phyloP scores from a whole-genome alignment of 2,888 invertebrate genomes.

The Portevinia maculata region DNA sequence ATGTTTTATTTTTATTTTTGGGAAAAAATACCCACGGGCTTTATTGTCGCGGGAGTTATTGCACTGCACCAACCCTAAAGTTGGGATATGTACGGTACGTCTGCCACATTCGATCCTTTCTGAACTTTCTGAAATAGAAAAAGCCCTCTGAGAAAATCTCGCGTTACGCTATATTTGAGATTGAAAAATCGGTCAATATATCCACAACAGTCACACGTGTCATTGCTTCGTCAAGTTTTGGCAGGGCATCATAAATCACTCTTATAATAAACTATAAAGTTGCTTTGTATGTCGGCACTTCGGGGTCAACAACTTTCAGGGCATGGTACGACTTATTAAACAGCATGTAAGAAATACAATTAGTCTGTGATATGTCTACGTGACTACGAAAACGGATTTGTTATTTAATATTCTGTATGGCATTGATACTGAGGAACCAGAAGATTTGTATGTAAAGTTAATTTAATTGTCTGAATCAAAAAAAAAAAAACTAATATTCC shows the following conservation, averaged over 20 bases:
- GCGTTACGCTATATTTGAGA: not conserved
- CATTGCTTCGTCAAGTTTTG: constrained; percentile 15
- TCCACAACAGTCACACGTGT: not conserved
- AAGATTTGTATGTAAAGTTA: not conserved
- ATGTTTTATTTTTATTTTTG: too few species aligned
- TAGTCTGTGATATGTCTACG: not conserved
- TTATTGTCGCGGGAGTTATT: too few species aligned
- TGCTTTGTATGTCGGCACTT: not conserved
- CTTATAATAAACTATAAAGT: constrained; percentile 12
- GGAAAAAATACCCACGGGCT: too few species aligned
- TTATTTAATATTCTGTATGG: not conserved
- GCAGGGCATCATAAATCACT: constrained; percentile 33
- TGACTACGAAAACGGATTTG: not conserved
- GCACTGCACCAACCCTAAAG: too few species aligned
- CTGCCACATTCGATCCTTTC: too few species aligned
- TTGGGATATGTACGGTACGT: too few species aligned
- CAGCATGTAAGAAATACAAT: not conserved
- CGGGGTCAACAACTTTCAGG: constrained; percentile 8
- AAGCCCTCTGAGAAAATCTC: too few species aligned
- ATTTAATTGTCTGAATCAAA: too few species aligned
- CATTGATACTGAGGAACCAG: not conserved
- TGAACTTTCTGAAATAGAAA: too few species aligned
- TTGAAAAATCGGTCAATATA: not conserved
- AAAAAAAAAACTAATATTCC: too few species aligned
- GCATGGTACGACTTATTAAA: constrained; percentile 30